Evolutionary conservation across 2,888 invertebrate genomes (phyloP), one percentile per base, ranked within the genome.

Genomic region (Gryllus longicercus): DNA sequence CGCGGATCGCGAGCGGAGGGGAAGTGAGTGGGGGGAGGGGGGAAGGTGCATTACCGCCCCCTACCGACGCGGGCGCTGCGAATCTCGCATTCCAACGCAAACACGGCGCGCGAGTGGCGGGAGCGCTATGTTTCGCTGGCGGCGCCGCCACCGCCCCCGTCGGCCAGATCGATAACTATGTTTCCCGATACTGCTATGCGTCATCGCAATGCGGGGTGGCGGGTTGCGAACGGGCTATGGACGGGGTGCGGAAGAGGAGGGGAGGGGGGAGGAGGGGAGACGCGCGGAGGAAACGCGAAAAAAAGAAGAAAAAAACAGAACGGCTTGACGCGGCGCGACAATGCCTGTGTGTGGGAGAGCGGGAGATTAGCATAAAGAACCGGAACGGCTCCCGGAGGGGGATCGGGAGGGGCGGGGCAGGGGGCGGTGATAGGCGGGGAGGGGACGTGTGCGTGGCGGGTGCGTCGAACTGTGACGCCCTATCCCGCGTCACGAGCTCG

Each of bases 361-460:
- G 63, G 63, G n/a, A 18, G 63, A 63, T 63, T 63, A 63, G 63
- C 63, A 63, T 63, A n/a, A 63, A 63, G 63, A 63, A 63, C n/a
- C 63, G n/a, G n/a, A 63, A 63, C n/a, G 63, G 63, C 14, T 63
- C n/a, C 63, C 63, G 14, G 16, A 1, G 63, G 4, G 5, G 63
- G 63, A 63, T 0, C 14, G 14, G 63, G 63, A 8, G 3, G 63
- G n/a, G n/a, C 16, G 63, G 63, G n/a, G 63, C n/a, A 5, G 63
- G 4, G 16, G 3, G 4, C 11, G 38, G 8, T 38, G 38, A 38
- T 38, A 10, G 16, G 14, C 63, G 16, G 63, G 16, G 63, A 12
- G 63, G 63, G n/a, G 38, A n/a, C 63, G n/a, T n/a, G 16, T n/a
- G 16, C 63, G 63, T n/a, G 14, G 63, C 14, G 63, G 16, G n/a